phyloP scores from a whole-genome alignment of 2,888 invertebrate species.

The Macaria liturata region DNA sequence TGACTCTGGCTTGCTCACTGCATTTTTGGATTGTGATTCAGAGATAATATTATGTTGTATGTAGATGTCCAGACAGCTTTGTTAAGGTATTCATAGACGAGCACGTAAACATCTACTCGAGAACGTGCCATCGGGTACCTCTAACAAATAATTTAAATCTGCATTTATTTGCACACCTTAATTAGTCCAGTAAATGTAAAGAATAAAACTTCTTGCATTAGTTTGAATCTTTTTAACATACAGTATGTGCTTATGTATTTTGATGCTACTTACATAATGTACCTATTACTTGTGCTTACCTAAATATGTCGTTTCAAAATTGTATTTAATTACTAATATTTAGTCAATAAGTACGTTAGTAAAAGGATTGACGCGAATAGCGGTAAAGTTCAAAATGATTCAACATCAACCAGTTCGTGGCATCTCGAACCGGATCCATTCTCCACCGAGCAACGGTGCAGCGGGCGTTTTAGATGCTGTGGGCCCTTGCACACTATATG shows the following conservation, averaged over 20 bases:
- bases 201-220: too few species aligned
- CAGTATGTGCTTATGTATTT: too few species aligned
- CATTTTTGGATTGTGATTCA: conserved; percentile 80
- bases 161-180: too few species aligned
- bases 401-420: conserved; percentile 13
- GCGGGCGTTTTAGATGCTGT: conserved; percentile 38
- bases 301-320: too few species aligned
- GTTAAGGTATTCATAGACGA: conserved; percentile 45
- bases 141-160: too few species aligned
- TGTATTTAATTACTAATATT: too few species aligned
- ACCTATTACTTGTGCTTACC: too few species aligned
- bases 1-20: conserved; percentile 74
- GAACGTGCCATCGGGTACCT: too few species aligned
- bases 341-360: conserved; percentile 1
- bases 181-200: too few species aligned
- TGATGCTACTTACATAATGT: too few species aligned
- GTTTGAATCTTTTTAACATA: too few species aligned
- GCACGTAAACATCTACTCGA: too few species aligned
- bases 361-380: conserved; percentile 14
- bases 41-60: conserved; percentile 51
- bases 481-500: conserved; percentile 3
- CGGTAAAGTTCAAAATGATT: conserved; percentile 21
- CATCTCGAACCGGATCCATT: conserved; percentile 51
- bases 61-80: conserved; percentile 63
- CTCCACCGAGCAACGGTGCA: conserved; percentile 59